Conservation (phyloP, 2,797 vertebrate genomes). For the Synanceia verrucosa region DNA sequence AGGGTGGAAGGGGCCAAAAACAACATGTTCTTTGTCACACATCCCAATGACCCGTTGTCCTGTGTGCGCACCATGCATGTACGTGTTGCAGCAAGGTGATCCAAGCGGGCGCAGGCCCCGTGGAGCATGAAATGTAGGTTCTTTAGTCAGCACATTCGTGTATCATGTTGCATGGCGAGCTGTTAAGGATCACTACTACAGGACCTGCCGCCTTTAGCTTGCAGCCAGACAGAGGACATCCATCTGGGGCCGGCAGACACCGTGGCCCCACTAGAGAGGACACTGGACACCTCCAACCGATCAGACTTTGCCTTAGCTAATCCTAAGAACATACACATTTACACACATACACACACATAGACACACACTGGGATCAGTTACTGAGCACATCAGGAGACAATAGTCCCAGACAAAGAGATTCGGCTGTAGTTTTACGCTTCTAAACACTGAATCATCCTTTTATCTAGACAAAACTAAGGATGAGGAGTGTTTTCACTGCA, state of each 20-base stretch:
- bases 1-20: constrained; percentile 48
- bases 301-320: constrained; percentile 65
- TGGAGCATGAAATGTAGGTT: constrained; percentile 79
- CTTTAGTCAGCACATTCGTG: constrained; percentile 68
- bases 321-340: constrained; percentile 67
- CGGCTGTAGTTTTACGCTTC: constrained; percentile 36
- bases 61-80: constrained; percentile 29
- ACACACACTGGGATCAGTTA: constrained; percentile 66
- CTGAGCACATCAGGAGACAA: constrained; percentile 61
- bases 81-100: constrained; percentile 59
- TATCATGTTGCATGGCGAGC: constrained; percentile 77
- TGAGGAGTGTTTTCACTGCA: constrained; percentile 31
- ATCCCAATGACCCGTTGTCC: constrained; percentile 25
- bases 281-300: constrained; percentile 64
- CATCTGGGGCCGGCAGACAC: constrained; percentile 77
- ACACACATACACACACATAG: constrained; percentile 47
- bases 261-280: constrained; percentile 68
- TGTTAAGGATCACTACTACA: constrained; percentile 74
- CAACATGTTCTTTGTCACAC: constrained; percentile 69
- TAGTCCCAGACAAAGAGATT: constrained; percentile 46
- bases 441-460: constrained; percentile 53
- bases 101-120: constrained; percentile 68
- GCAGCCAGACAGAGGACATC: constrained; percentile 75
- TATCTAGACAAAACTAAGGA: constrained; percentile 54
- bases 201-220: constrained; percentile 65